Conservation (phyloP, 2,113 vertebrate species). For the Piliocolobus tephrosceles region DNA sequence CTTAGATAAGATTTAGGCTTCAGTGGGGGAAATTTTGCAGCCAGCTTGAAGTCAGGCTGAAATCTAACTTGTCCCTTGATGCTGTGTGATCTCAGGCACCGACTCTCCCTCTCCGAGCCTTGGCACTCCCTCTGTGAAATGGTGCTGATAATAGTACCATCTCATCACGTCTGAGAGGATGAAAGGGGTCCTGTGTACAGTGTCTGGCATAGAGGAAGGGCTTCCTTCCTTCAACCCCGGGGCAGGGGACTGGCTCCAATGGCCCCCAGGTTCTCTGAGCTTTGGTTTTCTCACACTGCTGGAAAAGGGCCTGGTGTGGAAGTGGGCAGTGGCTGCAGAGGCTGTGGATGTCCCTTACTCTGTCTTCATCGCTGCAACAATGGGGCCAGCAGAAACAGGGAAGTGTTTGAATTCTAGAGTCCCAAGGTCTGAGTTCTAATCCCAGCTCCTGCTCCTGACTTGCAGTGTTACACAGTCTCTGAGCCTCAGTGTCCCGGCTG, state of each 20-base stretch:
- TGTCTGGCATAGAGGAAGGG: not conserved
- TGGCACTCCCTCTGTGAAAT: not conserved
- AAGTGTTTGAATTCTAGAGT: not conserved
- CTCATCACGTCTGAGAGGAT: not conserved
- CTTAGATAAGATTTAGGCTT: not conserved
- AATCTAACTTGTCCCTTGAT: not conserved
- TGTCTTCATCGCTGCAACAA: not conserved
- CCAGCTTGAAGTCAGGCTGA: not conserved
- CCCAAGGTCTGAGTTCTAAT: not conserved
- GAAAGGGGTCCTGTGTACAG: not conserved
- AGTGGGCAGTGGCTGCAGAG: not conserved
- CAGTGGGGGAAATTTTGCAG: not conserved
- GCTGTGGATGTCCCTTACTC: rapidly evolving
- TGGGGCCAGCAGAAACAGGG: not conserved
- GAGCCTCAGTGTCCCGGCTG: not conserved
- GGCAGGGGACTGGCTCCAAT: no score
- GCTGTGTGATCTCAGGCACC: not conserved
- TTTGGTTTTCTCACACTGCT: not conserved
- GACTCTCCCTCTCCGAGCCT: not conserved
- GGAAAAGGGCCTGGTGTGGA: not conserved
- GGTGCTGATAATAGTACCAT: not conserved
- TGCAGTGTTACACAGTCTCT: not conserved
- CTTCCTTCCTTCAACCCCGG: rapidly evolving
- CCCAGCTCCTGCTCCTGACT: not conserved
- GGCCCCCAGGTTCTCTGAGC: not conserved